phyloP scores from a whole-genome alignment of 2,113 vertebrate genomes.

The Cyanistes caeruleus region DNA sequence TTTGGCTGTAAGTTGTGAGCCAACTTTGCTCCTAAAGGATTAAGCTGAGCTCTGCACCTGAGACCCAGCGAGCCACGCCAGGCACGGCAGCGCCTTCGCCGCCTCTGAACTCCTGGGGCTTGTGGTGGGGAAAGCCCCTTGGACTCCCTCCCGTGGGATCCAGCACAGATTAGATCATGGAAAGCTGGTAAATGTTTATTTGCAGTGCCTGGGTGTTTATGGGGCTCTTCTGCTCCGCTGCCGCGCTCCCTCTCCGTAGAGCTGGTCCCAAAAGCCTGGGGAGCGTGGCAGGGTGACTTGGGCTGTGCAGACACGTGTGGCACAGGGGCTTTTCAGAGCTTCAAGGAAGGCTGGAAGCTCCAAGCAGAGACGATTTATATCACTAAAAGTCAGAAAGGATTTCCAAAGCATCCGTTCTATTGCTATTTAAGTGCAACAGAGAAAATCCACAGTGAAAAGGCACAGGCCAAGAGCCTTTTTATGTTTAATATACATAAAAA shows the following conservation, averaged over 20 bases:
- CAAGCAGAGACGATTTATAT: neutral
- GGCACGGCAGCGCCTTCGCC: fast-evolving
- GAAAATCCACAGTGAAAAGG: slow-evolving; percentile 42
- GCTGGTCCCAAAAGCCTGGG: neutral
- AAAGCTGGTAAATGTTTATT: slow-evolving; percentile 51
- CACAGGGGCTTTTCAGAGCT: neutral
- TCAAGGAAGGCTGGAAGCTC: neutral
- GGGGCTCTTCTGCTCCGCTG: neutral
- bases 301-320: neutral
- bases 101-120: fast-evolving
- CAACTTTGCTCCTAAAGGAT: neutral
- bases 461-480: slow-evolving; percentile 35
- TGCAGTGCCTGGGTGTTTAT: slow-evolving; percentile 11
- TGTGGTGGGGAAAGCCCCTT: neutral
- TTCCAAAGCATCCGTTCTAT: slow-evolving; percentile 9
- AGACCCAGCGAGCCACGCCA: fast-evolving
- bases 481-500: slow-evolving; percentile 61
- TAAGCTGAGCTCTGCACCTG: neutral
- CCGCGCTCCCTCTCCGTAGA: neutral
- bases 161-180: slow-evolving; percentile 1
- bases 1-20: neutral
- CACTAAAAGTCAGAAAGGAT: slow-evolving; percentile 52
- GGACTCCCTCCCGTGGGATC: neutral
- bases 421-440: slow-evolving; percentile 47
- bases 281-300: neutral